Percentiles rank a stretch among this genome's conserved stretches.
Conservation (phyloP, 53 echinoderm and acorn worm species). For the Echinarachnius parma region DNA sequence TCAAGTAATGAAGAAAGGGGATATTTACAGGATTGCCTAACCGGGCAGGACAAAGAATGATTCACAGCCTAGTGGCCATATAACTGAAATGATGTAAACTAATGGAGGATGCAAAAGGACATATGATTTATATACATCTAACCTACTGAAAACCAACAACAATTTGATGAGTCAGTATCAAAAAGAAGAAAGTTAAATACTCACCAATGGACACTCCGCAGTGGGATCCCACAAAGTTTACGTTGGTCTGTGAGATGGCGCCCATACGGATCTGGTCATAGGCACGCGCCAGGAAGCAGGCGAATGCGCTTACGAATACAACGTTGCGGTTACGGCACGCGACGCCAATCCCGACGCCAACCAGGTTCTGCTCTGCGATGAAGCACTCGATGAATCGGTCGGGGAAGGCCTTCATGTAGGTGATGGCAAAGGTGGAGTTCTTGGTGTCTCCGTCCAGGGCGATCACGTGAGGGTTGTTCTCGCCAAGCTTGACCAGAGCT, state of each 20-base stretch:
- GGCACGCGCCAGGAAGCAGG: constrained; percentile 83
- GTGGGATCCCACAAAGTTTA: constrained; percentile 95
- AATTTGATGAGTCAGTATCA: no score
- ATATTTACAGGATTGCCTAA: no score
- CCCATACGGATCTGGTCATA: constrained; percentile 98
- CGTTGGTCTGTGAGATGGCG: constrained; percentile 92
- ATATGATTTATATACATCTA: no score
- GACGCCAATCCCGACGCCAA: constrained; percentile 83
- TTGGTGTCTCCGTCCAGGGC: constrained; percentile 94
- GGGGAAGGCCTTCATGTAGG: constrained; percentile 73
- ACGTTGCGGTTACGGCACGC: constrained; percentile 82
- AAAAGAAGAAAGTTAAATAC: no score
- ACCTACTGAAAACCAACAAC: no score
- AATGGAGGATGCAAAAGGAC: no score
- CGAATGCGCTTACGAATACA: constrained; percentile 87
- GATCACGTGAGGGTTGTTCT: constrained; percentile 56
- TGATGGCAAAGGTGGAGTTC: constrained; percentile 90
- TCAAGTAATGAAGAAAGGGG: no score
- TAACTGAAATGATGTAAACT: no score
- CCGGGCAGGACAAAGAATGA: no score
- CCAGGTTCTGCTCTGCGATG: constrained; percentile 97
- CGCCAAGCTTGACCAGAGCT: constrained; percentile 78
- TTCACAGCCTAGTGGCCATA: no score
- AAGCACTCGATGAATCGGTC: constrained; percentile 94
- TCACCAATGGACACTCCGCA: constrained; percentile 92